phyloP scores from a whole-genome alignment of 2,888 invertebrate genomes.

The Arctia plantaginis region DNA sequence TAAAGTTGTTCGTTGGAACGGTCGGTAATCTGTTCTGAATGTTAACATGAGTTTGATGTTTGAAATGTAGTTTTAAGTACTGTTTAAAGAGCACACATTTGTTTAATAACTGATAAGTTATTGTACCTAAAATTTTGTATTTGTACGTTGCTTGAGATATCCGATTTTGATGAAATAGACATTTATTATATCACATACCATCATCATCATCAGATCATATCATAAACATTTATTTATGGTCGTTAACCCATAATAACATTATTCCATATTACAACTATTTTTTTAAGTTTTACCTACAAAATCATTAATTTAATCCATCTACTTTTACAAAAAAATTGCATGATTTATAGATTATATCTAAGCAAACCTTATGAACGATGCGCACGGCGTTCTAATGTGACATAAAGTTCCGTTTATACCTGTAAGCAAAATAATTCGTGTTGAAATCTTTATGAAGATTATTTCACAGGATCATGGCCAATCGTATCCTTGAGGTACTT shows the following conservation, averaged over 20 bases:
- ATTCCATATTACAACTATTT: no score
- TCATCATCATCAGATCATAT: no score
- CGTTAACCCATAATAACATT: no score
- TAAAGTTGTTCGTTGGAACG: not conserved
- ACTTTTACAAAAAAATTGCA: not conserved
- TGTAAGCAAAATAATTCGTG: not conserved
- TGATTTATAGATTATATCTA: not conserved
- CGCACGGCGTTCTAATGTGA: not conserved
- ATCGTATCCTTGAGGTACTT: no score
- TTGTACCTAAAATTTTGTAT: not conserved
- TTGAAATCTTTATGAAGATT: not conserved
- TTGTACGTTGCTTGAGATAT: not conserved
- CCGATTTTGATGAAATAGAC: not conserved
- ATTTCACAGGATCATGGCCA: not conserved
- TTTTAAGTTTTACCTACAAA: no score
- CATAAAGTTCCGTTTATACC: slow-evolving; percentile 1
- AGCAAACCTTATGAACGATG: not conserved
- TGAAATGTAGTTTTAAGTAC: not conserved
- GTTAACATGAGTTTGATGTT: not conserved
- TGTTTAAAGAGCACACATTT: not conserved
- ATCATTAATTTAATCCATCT: no score
- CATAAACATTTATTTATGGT: no score
- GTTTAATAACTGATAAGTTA: not conserved
- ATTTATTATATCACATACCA: not conserved
- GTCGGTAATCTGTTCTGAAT: not conserved